Evolutionary conservation across 2,797 vertebrate genomes (phyloP).

Genomic region (Neostethus bicornis): DNA sequence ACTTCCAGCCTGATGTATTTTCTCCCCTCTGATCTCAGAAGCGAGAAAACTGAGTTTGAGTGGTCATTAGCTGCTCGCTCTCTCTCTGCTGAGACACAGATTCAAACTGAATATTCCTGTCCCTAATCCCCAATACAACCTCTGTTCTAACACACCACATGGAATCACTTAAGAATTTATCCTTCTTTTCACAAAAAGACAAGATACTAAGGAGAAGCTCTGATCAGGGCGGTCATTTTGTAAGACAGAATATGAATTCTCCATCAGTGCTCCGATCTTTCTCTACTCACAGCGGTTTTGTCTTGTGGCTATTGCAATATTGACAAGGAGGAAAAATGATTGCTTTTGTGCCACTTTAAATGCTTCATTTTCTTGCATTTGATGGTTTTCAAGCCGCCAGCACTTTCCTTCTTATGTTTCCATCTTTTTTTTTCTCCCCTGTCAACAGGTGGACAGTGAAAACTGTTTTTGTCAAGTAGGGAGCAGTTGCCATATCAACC

Average conservation of each 20-base stretch:
- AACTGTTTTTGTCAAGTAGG: conserved; percentile 12
- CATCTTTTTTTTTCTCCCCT: conserved; percentile 1
- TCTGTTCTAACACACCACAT: conserved; percentile 15
- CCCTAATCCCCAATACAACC: conserved; percentile 21
- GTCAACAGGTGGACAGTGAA: conserved; percentile 53
- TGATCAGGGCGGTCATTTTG: conserved; percentile 16
- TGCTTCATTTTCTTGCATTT: neutral
- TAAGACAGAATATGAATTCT: conserved; percentile 28
- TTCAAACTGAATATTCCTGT: conserved; percentile 28
- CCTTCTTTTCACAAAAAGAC: conserved; percentile 17
- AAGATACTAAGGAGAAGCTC: conserved; percentile 14
- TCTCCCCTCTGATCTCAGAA: conserved; percentile 23
- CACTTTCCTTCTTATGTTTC: conserved; percentile 20
- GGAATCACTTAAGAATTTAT: conserved; percentile 13
- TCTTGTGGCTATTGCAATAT: conserved; percentile 31
- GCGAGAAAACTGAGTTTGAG: conserved; percentile 2
- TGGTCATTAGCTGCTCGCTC: conserved; percentile 21
- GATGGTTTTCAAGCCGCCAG: conserved; percentile 22
- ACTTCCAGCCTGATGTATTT: conserved; percentile 48
- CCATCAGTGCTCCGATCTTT: conserved; percentile 5
- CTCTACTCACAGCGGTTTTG: conserved; percentile 25
- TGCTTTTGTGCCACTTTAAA: conserved; percentile 28
- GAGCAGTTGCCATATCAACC: conserved; percentile 64
- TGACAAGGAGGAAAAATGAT: conserved; percentile 20
- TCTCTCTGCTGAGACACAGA: conserved; percentile 13